Evolutionary conservation across 2,888 invertebrate species (phyloP).

Genomic region (Athalia rosae): DNA sequence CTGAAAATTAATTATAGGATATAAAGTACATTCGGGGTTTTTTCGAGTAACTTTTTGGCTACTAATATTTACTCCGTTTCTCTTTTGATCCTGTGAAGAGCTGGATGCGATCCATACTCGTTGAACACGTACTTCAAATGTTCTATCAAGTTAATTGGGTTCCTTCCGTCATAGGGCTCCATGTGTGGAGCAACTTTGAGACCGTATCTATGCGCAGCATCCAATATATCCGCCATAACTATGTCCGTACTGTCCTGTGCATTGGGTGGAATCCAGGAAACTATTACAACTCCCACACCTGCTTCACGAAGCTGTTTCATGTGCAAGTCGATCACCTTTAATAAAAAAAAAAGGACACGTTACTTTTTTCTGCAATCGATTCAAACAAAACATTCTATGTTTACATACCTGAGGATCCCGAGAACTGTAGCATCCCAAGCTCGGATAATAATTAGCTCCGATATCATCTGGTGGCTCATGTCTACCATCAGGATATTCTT

Average conservation of each 20-base stretch:
- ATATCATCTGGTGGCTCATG: conserved; percentile 77
- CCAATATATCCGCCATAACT: conserved; percentile 70
- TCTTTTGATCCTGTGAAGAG: conserved; percentile 75
- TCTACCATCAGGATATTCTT: conserved; percentile 73
- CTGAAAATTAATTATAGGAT: conserved; percentile 52
- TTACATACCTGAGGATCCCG: conserved; percentile 68
- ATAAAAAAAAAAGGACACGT: conserved; percentile 54
- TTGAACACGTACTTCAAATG: conserved; percentile 73
- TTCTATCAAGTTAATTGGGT: conserved; percentile 74
- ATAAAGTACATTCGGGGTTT: background rate
- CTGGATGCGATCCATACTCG: conserved; percentile 76
- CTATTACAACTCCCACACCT: conserved; percentile 78
- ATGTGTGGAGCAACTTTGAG: conserved; percentile 78
- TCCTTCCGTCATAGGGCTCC: conserved; percentile 77
- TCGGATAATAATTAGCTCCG: conserved; percentile 76
- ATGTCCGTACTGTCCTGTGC: conserved; percentile 70
- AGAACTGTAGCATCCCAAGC: conserved; percentile 76
- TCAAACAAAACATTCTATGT: no score
- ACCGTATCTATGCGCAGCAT: conserved; percentile 73
- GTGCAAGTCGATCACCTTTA: conserved; percentile 76
- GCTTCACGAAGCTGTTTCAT: conserved; percentile 78
- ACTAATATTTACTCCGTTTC: conserved; percentile 62
- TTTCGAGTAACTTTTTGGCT: background rate
- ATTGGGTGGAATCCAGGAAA: conserved; percentile 77
- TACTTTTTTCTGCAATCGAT: background rate